phyloP scores from a whole-genome alignment of 2,888 invertebrate species.

The Allacma fusca region DNA sequence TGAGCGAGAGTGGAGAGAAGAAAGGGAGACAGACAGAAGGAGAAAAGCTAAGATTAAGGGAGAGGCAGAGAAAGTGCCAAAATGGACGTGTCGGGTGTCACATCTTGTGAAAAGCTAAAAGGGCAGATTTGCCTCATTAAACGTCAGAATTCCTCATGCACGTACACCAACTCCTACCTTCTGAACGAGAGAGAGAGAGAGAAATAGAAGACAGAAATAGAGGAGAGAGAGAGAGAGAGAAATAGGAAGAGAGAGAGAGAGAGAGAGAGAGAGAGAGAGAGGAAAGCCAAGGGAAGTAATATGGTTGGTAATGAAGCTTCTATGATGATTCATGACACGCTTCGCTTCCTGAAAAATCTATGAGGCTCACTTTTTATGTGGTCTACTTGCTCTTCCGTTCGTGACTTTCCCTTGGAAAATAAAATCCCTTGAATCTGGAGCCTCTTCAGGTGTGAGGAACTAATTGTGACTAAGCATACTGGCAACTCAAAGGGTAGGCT shows the following conservation, averaged over 20 bases:
- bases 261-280: neutral
- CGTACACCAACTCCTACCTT: neutral
- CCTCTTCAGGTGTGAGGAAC: slow-evolving; percentile 15
- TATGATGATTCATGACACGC: slow-evolving; percentile 54
- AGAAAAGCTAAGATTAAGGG: slow-evolving; percentile 41
- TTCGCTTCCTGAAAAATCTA: slow-evolving; percentile 40
- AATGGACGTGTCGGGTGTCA: slow-evolving; percentile 43
- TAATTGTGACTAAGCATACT: slow-evolving; percentile 14
- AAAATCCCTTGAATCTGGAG: neutral
- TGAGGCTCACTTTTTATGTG: slow-evolving; percentile 25
- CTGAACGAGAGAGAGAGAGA: neutral
- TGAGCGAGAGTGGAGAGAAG: slow-evolving; percentile 31
- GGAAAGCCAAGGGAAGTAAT: slow-evolving; percentile 37
- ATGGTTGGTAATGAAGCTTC: slow-evolving; percentile 49
- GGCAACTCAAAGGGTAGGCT: neutral
- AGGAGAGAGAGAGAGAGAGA: slow-evolving; percentile 10
- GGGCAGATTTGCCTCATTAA: slow-evolving; percentile 52
- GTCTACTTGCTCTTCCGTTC: slow-evolving; percentile 33
- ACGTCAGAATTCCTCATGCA: slow-evolving; percentile 46
- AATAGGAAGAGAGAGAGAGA: neutral
- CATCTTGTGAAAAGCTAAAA: slow-evolving; percentile 43
- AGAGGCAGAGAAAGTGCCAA: slow-evolving; percentile 42
- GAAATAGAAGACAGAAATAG: neutral
- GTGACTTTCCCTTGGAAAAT: slow-evolving; percentile 4
- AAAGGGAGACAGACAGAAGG: slow-evolving; percentile 9